Evolutionary conservation across 2,888 invertebrate species (phyloP).

Genomic region (Synergus umbraculus): DNA sequence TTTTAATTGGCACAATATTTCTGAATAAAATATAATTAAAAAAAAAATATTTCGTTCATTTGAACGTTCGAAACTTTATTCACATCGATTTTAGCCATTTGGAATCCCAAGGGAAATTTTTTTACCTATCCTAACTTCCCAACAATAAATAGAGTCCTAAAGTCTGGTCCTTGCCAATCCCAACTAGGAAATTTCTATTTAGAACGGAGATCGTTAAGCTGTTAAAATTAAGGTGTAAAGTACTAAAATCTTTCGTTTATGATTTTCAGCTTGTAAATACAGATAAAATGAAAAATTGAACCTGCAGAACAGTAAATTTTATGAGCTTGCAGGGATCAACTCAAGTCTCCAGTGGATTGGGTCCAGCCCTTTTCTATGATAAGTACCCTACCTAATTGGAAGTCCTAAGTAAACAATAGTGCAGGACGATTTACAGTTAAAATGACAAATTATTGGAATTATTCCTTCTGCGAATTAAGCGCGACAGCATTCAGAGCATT

Average conservation of each 20-base stretch:
- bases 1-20: too few relatives aligned
- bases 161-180: neutral
- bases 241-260: neutral
- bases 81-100: neutral
- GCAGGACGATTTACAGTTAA: conserved; percentile 21
- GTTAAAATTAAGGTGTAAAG: neutral
- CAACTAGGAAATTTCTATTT: neutral
- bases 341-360: neutral
- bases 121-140: neutral
- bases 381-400: neutral
- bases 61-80: too few relatives aligned
- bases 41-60: too few relatives aligned
- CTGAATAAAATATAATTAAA: too few relatives aligned
- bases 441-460: neutral
- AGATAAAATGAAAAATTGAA: neutral
- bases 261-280: neutral
- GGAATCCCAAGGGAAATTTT: neutral
- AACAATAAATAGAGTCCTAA: neutral
- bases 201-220: neutral
- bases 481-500: neutral
- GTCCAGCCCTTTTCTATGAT: neutral
- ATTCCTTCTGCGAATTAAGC: neutral
- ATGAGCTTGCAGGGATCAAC: neutral
- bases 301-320: neutral
- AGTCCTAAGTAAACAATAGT: conserved; percentile 19